These are phyloP conservation scores for Steatornis caripensis DNA, from an alignment of 2,113 vertebrate genomes.

Conservation along the genomic window DNA sequence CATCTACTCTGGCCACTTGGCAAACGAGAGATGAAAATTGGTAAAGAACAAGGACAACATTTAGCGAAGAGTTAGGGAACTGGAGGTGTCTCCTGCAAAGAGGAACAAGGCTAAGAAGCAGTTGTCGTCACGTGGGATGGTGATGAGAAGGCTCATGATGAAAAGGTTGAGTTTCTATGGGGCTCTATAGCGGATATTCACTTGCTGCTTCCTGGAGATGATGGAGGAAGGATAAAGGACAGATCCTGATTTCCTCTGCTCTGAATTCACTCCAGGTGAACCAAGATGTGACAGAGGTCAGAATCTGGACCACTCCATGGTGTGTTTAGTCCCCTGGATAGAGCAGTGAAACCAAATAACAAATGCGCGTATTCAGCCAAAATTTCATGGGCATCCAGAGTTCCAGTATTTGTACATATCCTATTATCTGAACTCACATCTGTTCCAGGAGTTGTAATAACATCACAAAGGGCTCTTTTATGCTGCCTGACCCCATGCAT, in stretches of 20 bases:
- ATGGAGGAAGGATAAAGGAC: not conserved
- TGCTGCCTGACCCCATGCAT: slow-evolving; percentile 40
- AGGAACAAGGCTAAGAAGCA: not conserved
- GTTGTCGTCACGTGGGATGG: fast-evolving
- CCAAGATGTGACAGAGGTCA: not conserved
- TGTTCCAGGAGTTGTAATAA: slow-evolving; percentile 26
- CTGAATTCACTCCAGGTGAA: not conserved
- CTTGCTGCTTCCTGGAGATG: not conserved
- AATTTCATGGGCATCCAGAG: slow-evolving; percentile 1
- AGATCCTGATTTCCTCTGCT: not conserved
- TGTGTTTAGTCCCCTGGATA: not conserved
- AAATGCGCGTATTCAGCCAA: not conserved
- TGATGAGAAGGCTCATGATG: not conserved
- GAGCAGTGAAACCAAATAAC: not conserved
- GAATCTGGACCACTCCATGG: not conserved
- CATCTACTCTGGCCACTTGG: not conserved
- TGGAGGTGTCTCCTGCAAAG: not conserved
- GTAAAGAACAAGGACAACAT: not conserved
- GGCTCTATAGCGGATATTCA: not conserved
- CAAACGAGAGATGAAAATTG: not conserved
- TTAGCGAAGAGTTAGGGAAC: not conserved
- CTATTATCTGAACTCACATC: slow-evolving; percentile 19
- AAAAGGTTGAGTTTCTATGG: not conserved
- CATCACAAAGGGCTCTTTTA: slow-evolving; percentile 65
- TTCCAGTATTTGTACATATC: not conserved